Evolutionary conservation across 2,888 invertebrate species (phyloP).

Genomic region (Sacculina carcini): DNA sequence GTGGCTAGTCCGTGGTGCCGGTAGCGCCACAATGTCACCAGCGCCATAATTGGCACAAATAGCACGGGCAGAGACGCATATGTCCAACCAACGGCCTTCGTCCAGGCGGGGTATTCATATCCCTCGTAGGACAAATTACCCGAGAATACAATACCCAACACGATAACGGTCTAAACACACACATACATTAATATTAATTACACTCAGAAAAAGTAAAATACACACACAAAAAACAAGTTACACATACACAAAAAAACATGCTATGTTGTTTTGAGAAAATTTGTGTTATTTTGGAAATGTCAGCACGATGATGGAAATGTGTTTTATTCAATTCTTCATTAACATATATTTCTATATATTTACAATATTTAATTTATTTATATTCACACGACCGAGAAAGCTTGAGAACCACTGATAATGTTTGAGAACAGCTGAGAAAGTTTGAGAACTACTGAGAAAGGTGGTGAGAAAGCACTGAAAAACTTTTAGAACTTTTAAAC

Average conservation of each 20-base stretch:
- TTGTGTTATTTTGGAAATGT: no score
- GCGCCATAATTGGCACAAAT: conserved; percentile 1
- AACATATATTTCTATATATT: conserved; percentile 7
- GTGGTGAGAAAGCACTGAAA: no score
- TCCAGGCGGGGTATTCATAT: conserved; percentile 12
- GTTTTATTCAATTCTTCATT: neutral
- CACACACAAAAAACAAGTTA: neutral
- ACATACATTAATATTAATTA: neutral
- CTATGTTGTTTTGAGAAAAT: no score
- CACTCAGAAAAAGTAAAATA: neutral
- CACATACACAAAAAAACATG: neutral
- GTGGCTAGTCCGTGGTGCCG: neutral
- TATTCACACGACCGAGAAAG: no score
- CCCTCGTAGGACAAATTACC: conserved; percentile 10
- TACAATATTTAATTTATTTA: conserved; percentile 1
- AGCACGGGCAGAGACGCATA: conserved; percentile 10
- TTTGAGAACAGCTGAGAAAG: no score
- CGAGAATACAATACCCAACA: conserved; percentile 7
- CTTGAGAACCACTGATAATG: no score
- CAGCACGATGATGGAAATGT: no score
- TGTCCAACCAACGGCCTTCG: conserved; percentile 13
- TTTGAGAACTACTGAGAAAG: no score
- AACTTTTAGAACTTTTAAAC: no score
- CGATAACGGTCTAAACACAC: conserved; percentile 10
- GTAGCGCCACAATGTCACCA: neutral